Percentiles rank a stretch among this genome's conserved stretches.
phyloP scores from a whole-genome alignment of 2,888 invertebrate species.

The Chironomus tentans region DNA sequence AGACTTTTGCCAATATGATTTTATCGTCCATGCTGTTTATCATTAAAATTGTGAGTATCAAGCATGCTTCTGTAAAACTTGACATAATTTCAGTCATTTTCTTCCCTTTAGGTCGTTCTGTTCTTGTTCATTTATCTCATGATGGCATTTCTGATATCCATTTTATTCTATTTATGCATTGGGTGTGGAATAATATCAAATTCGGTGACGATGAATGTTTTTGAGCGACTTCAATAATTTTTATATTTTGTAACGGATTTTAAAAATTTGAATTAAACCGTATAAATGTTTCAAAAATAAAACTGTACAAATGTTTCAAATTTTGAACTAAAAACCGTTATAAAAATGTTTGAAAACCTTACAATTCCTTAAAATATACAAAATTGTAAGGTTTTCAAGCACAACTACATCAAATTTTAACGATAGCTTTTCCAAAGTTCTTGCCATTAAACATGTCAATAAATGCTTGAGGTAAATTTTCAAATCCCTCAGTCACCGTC shows the following conservation, averaged over 20 bases:
- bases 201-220: background rate
- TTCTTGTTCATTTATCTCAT: conserved; percentile 54
- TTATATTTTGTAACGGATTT: too few relatives aligned
- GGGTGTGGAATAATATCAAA: background rate
- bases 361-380: conserved; percentile 47
- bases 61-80: background rate
- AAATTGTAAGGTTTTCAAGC: background rate
- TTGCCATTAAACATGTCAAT: conserved; percentile 54
- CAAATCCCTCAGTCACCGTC: conserved; percentile 61
- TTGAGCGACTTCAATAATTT: background rate
- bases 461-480: conserved; percentile 62
- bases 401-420: conserved; percentile 38
- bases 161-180: background rate
- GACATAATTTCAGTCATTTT: conserved; percentile 34
- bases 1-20: background rate
- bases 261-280: too few relatives aligned
- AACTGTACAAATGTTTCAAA: too few relatives aligned
- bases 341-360: too few relatives aligned
- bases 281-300: too few relatives aligned
- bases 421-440: conserved; percentile 62
- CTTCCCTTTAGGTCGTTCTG: conserved; percentile 50
- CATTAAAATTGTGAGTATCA: background rate
- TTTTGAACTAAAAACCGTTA: too few relatives aligned
- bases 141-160: conserved; percentile 47
- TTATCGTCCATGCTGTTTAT: background rate